Evolutionary conservation across 2,113 vertebrate species (phyloP).

Genomic region (Bombycilla garrulus): DNA sequence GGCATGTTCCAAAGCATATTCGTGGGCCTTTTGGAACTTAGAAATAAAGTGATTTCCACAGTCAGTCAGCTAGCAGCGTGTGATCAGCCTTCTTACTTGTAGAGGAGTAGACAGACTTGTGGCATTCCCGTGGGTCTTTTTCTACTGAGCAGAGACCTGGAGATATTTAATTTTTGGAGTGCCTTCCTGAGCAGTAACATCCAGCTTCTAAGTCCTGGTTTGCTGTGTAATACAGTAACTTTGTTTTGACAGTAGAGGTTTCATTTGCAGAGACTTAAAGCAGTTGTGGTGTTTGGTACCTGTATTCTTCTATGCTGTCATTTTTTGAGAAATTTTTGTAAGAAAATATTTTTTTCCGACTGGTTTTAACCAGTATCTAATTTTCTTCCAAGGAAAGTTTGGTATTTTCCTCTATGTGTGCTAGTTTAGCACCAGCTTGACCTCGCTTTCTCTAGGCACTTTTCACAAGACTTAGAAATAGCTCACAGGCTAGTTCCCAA

Average conservation of each 20-base stretch:
- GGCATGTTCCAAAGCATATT: neutral
- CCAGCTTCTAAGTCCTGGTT: neutral
- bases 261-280: neutral
- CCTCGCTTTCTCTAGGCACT: neutral
- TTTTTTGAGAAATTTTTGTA: neutral
- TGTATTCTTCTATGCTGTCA: neutral
- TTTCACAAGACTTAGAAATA: neutral
- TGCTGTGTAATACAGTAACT: neutral
- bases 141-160: neutral
- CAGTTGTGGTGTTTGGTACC: neutral
- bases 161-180: neutral
- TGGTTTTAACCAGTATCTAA: neutral
- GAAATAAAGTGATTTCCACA: neutral
- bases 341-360: neutral
- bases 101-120: neutral
- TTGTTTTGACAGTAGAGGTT: neutral
- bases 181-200: neutral
- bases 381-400: neutral
- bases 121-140: neutral
- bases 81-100: neutral
- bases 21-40: neutral
- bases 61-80: neutral
- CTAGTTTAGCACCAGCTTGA: neutral
- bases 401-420: neutral
- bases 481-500: neutral